Conservation (phyloP, 2,113 vertebrate species). For the rat (Rattus norvegicus) region DNA sequence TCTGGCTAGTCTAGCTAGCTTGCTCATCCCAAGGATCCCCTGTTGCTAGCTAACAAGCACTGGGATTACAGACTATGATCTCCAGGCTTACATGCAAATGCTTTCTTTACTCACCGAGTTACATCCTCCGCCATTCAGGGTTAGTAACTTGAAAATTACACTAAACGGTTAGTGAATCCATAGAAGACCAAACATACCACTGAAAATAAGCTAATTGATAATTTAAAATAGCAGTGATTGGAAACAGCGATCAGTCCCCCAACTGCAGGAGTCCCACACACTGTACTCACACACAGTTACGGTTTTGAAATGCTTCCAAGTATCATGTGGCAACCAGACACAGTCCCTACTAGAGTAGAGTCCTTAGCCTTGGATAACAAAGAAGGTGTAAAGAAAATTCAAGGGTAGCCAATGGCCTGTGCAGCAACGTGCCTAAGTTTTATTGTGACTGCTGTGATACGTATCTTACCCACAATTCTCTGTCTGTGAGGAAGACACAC, state of each 20-base stretch:
- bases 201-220: not conserved
- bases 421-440: no score
- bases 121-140: not conserved
- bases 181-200: not conserved
- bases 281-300: not conserved
- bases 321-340: not conserved
- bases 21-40: no score
- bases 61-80: not conserved
- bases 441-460: no score
- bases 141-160: constrained; percentile 17
- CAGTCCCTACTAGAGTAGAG: not conserved
- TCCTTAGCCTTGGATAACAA: not conserved
- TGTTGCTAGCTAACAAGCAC: not conserved
- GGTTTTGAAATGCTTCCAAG: not conserved
- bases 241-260: not conserved
- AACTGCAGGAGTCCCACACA: not conserved
- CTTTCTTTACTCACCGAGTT: not conserved
- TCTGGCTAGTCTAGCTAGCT: not conserved
- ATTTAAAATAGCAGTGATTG: constrained; percentile 16
- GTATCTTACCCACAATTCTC: no score
- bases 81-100: not conserved
- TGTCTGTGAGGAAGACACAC: no score
- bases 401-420: no score
- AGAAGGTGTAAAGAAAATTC: not conserved
- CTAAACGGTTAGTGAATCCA: not conserved